Base-by-base conservation (phyloP, 2,797 vertebrate species). In the Gobionotothen gibberifrons region DNA sequence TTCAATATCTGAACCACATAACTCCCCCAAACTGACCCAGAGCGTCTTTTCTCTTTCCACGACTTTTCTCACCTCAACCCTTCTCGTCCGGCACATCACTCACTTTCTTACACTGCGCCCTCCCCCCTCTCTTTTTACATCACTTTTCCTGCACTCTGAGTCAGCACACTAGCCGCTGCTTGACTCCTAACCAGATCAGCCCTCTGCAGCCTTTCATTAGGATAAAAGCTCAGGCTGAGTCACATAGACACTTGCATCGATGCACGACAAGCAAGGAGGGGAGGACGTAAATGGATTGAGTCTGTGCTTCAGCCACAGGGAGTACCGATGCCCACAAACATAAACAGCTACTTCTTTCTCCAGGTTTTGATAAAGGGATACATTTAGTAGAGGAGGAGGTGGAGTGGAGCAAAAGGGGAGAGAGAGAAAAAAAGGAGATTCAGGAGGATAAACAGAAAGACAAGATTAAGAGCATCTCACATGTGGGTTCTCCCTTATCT, bases 151-250 rank as follows among this genome's bases (percentile, higher is more conserved):
- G 83, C 79, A 36, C 65, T 73, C 88, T 92, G 90, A 94, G 81
- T 94, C 92, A 95, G 93, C 93, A 81, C 53, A 66, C 55, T 26
- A 12, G 69, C 62, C 60, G 51, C 42, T 40, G 74, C 53, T 69
- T 90, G 77, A 84, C 89, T 90, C 78, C 82, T 82, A 90, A 91
- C 88, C 89, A 91, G 90, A 92, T 94, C 89, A 87, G 26, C 62
- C 51, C 54, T 80, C 71, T 70, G 72, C 72, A 64, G 81, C 84
- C 92, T 90, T 90, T 94, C 91, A 92, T 76, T 92, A 95, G 87
- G 88, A 85, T 87, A 93, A 83, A 95, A 95, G 94, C 92, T 81
- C 82, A 7, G 26, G 73, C 76, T 57, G 26, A 80, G 72, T 61
- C 60, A 63, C 78, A 65, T 15, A 65, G 56, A 83, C 79, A 65